These are phyloP conservation scores for Pachyramphus minor DNA, from an alignment of 2,113 vertebrate genomes.

Conservation along the genomic window DNA sequence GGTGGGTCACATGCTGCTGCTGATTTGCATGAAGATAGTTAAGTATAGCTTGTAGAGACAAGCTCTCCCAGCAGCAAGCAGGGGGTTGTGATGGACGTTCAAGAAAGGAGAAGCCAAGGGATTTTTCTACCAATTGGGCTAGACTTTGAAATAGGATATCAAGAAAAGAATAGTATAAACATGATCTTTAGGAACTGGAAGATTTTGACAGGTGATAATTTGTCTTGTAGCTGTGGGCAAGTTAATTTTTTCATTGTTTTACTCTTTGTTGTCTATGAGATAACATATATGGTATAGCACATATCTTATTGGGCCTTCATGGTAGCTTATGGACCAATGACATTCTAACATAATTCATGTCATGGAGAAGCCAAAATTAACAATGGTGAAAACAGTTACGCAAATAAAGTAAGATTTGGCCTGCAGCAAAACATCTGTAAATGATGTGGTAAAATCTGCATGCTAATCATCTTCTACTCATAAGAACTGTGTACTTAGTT, in stretches of 20 bases:
- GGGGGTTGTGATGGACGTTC: background rate
- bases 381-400: background rate
- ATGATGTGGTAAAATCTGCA: background rate
- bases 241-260: background rate
- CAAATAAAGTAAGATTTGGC: background rate
- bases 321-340: background rate
- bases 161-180: background rate
- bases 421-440: constrained; percentile 22
- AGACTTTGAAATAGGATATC: constrained; percentile 12
- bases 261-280: background rate
- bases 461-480: background rate
- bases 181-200: background rate
- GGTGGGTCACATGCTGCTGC: background rate
- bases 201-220: background rate
- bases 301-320: background rate
- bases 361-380: background rate
- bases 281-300: background rate
- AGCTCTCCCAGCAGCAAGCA: background rate
- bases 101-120: background rate
- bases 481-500: background rate
- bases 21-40: background rate
- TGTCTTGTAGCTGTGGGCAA: background rate
- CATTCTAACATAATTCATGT: background rate
- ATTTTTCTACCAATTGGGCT: background rate
- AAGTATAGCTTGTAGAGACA: constrained; percentile 6